Base-by-base conservation (phyloP, 2,797 vertebrate genomes). In the Esox masquinongy region DNA sequence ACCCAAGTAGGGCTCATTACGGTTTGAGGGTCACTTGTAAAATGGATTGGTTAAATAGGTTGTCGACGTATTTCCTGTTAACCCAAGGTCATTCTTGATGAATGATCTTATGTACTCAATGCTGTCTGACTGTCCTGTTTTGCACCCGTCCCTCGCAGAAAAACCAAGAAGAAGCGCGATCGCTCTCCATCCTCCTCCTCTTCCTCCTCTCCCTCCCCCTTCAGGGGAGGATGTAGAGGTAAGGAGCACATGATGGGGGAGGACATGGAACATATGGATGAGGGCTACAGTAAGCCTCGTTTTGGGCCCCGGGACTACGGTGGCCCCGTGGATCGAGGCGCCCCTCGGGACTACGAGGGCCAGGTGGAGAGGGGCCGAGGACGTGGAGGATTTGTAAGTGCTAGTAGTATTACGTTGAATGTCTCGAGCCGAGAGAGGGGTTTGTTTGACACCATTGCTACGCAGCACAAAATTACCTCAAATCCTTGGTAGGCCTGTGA, bases 161-260 rank as follows among this genome's bases (percentile, higher is more conserved):
- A 99, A 86, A 95, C 95, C 74, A 96, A 98, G 82, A 95, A 97
- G 92, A 95, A 97, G 49, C 95, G 97, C 2, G 97, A 98, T 79
- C 94, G 97, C 34, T 99, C 98, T 80, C 95, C 97, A 0, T 99
- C 97, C 19, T 97, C 96, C 0, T 99, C 97, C 0, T 97, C 97
- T 0, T 98, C 98, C 0, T 98, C 97, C 0, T 94, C 93, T 70
- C 92, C 90, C 5, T 91, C 90, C 16, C 97, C 97, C 16, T 95
- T 94, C 5, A 92, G 94, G 11, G 56, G 56, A 24, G 56, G 56
- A 0, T 95, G 92, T 87, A 94, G 95, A 83, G 93, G 92, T 0
- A 93, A 93, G 71, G 93, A 94, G 67, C 94, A 85, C 80, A 84
- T 89, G 78, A 84, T 89, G 77, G 86, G 87, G 4, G 97, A 98